Conservation (phyloP, 2,113 vertebrate genomes). For the Asarcornis scutulata region DNA sequence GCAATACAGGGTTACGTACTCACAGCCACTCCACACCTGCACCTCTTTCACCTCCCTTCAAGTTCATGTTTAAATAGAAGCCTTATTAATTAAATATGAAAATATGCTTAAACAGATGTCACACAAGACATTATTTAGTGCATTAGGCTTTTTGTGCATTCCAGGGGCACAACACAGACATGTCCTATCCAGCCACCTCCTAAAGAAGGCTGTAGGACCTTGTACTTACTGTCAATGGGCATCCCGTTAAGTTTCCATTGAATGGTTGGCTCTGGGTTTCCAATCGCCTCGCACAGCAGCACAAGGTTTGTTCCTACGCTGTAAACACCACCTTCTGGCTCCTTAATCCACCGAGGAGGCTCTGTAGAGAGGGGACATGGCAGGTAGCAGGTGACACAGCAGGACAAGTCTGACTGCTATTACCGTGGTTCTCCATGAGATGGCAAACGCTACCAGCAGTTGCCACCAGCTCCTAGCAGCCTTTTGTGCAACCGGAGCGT, state of each 20-base stretch:
- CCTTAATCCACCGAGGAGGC: conserved; percentile 87
- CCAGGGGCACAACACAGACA: fast-evolving
- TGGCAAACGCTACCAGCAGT: conserved; percentile 54
- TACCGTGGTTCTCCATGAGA: conserved; percentile 43
- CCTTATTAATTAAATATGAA: neutral
- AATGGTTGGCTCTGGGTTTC: conserved; percentile 83
- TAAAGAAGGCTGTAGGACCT: neutral
- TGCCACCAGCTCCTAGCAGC: neutral
- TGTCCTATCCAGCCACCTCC: neutral
- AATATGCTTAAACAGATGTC: fast-evolving
- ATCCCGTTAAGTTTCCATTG: conserved; percentile 88
- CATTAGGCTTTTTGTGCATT: fast-evolving
- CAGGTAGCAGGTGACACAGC: neutral
- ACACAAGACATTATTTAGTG: fast-evolving
- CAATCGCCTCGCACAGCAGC: conserved; percentile 86
- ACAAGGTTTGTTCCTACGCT: conserved; percentile 81
- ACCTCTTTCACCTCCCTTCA: neutral
- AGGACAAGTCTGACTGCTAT: neutral
- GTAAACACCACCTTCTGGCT: conserved; percentile 84
- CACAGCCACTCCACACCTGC: fast-evolving
- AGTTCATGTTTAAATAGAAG: neutral
- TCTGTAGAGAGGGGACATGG: conserved; percentile 72
- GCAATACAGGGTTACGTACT: fast-evolving
- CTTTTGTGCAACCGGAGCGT: fast-evolving
- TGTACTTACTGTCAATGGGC: conserved; percentile 80